Percentiles rank a stretch among this genome's conserved stretches.
Conservation (phyloP, 92 coral and sea anemone genomes). For the Porites divaricata region DNA sequence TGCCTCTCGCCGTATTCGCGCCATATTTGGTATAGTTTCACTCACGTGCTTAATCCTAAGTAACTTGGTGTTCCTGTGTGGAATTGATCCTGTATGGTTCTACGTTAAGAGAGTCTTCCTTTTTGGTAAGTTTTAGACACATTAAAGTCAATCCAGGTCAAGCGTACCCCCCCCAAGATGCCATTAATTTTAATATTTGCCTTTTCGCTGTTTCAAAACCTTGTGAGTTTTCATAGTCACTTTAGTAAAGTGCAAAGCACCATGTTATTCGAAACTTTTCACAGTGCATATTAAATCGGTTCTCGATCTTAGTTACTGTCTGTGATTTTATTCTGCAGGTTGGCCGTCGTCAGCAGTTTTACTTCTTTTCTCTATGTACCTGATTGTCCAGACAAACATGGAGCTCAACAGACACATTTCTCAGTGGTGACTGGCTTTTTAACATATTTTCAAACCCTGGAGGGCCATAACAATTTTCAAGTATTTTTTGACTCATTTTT, state of each 20-base stretch:
- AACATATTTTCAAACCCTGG: neutral
- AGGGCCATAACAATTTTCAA: neutral
- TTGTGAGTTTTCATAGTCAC: neutral
- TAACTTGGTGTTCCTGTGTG: constrained; percentile 89
- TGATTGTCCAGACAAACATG: constrained; percentile 70
- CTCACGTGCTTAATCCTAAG: constrained; percentile 77
- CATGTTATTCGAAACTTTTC: neutral
- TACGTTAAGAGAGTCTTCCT: constrained; percentile 72
- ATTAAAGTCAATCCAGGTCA: too few relatives aligned
- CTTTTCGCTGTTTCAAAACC: too few relatives aligned
- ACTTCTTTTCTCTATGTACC: constrained; percentile 50
- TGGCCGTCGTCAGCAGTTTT: constrained; percentile 69
- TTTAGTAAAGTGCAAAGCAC: neutral
- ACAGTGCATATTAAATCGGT: neutral
- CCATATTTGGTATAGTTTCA: constrained; percentile 69
- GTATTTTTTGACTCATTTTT: too few relatives aligned
- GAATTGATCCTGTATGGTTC: constrained; percentile 73
- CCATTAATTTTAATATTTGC: too few relatives aligned
- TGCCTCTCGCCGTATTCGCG: constrained; percentile 87
- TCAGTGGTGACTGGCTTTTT: constrained; percentile 24
- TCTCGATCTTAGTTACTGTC: neutral
- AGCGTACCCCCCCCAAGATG: too few relatives aligned
- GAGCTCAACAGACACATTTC: constrained; percentile 71
- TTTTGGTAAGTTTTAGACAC: constrained; percentile 48
- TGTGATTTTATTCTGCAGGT: constrained; percentile 30